phyloP scores from a whole-genome alignment of 2,888 invertebrate species.

The Euproctis similis region DNA sequence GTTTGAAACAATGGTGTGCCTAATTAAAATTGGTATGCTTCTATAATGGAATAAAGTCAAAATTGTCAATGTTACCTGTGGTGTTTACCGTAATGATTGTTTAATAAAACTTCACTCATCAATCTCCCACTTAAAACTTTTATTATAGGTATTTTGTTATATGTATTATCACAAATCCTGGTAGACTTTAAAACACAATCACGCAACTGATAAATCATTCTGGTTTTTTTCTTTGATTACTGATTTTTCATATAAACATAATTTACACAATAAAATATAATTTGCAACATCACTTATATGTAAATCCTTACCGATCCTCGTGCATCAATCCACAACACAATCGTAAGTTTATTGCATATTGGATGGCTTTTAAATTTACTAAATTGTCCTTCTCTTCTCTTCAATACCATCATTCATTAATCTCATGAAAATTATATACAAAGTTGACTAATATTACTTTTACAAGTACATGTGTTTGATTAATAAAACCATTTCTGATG shows the following conservation, averaged over 20 bases:
- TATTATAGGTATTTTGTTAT: constrained; percentile 80
- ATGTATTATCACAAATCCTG: constrained; percentile 85
- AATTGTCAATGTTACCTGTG: constrained; percentile 9
- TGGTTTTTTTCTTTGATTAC: constrained; percentile 70
- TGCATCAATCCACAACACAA: constrained; percentile 71
- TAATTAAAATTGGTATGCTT: no score
- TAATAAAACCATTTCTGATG: constrained; percentile 36
- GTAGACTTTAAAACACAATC: constrained; percentile 82
- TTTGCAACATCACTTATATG: constrained; percentile 69
- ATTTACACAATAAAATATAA: constrained; percentile 75
- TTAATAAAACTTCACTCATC: constrained; percentile 73
- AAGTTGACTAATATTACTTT: constrained; percentile 71
- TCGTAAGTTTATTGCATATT: constrained; percentile 71
- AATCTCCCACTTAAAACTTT: constrained; percentile 77
- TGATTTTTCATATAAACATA: constrained; percentile 73
- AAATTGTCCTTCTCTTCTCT: constrained; percentile 53
- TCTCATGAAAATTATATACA: constrained; percentile 75
- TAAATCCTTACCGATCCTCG: constrained; percentile 61
- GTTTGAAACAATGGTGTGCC: no score
- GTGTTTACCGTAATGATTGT: constrained; percentile 53
- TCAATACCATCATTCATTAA: constrained; percentile 66
- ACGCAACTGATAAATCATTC: constrained; percentile 77
- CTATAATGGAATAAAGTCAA: no score
- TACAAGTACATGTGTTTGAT: constrained; percentile 57
- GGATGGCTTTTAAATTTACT: constrained; percentile 70